These are phyloP conservation scores for Ptilorrhoa leucosticta DNA, from an alignment of 2,113 vertebrate genomes.

Conservation along the genomic window DNA sequence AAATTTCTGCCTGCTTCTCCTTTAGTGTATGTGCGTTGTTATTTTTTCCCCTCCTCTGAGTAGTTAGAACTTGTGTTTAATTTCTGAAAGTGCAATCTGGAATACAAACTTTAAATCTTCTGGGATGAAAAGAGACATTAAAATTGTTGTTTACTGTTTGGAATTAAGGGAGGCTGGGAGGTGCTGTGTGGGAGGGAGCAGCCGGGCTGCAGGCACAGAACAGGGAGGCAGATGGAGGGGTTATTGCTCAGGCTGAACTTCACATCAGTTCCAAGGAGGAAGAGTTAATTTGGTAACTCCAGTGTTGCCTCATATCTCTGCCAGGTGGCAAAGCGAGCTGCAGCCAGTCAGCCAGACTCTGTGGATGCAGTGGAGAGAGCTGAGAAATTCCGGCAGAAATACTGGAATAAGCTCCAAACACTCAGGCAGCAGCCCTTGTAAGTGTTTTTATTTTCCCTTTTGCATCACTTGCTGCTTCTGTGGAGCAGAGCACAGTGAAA, in stretches of 20 bases:
- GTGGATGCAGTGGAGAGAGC: constrained; percentile 80
- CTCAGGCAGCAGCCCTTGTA: constrained; percentile 94
- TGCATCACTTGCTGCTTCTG: background rate
- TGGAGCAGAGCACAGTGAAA: background rate
- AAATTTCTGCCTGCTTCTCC: background rate
- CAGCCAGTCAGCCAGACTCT: constrained; percentile 89
- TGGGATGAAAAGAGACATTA: background rate
- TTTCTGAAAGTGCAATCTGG: background rate
- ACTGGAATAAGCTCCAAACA: constrained; percentile 91
- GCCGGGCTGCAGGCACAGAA: background rate
- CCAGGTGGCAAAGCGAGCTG: constrained; percentile 93
- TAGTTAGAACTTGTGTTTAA: background rate
- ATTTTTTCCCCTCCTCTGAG: background rate
- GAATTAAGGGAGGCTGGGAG: background rate
- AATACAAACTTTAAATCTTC: background rate
- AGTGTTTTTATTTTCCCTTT: constrained; percentile 32
- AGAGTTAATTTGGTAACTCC: background rate
- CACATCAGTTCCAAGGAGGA: background rate
- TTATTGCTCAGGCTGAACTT: background rate
- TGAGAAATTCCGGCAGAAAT: constrained; percentile 94
- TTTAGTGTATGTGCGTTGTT: background rate
- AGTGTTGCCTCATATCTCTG: background rate
- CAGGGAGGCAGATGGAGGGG: background rate
- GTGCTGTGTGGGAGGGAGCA: background rate
- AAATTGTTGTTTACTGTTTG: background rate